Evolutionary conservation across 2,113 vertebrate species (phyloP), one percentile per base, ranked within the genome.

Genomic region (Panthera leo): DNA sequence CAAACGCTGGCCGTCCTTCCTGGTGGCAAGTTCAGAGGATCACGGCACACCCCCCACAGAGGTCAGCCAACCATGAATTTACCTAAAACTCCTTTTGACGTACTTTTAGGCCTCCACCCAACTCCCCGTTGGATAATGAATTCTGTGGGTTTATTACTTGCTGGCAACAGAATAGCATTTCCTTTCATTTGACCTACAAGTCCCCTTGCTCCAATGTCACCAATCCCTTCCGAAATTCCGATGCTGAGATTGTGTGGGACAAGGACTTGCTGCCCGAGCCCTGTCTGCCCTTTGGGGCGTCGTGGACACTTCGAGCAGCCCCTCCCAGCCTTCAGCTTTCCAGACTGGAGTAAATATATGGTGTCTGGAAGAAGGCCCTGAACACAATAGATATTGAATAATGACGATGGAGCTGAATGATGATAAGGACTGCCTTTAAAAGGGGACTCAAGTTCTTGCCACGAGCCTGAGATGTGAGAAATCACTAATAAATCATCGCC

Each of bases 291-390:
- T 53, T 45, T 11, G 78, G 85, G 65, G 34, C 23, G 34, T 34
- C 12, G 0, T 1, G n/a, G 84, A 58, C 34, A 14, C 34, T 42
- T 51, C 45, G 10, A 13, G n/a, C 0, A 51, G 48, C 68, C 79
- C 71, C 55, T 79, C 79, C 79, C 21, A 25, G 73, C 42, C 86
- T 70, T 87, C 84, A 39, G 15, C 68, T 87, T 95, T 75, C 79
- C 92, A 96, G 89, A 71, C 89, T 18, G 27, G 75, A 89, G 83
- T 73, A 84, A 89, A 97, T 67, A 36, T 23, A 76, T 48, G 63
- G 21, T 18, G 55, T 90, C 95, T 97, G 63, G 94, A 85, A 93
- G 73, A 63, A 13, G 3, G 65, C 71, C 63, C 55, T 1, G 7
- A 5, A 27, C 68, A 34, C 27, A 53, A 97, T 93, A 67, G 83